Conservation (phyloP, 2,113 vertebrate species). For the Ailuropoda melanoleuca region DNA sequence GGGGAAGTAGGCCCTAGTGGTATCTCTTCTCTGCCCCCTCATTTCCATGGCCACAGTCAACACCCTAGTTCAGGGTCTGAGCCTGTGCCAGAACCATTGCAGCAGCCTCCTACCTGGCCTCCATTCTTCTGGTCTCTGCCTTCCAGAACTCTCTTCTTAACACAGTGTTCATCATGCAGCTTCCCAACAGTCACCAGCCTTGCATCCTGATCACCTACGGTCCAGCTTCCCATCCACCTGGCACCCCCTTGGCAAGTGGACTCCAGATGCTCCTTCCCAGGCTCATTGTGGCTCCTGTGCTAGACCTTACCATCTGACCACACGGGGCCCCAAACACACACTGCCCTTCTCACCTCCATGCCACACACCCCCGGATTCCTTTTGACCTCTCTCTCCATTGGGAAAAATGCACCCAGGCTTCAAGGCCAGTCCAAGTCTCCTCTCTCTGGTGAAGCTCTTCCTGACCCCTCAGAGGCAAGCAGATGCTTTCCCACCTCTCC, state of each 20-base stretch:
- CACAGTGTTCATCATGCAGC: neutral
- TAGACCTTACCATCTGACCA: neutral
- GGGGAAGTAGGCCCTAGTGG: neutral
- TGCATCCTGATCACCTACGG: neutral
- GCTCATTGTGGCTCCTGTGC: neutral
- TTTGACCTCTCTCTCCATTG: neutral
- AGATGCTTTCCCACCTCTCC: neutral
- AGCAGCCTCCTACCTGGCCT: neutral
- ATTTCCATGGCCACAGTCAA: neutral
- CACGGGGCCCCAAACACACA: neutral
- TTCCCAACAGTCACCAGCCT: neutral
- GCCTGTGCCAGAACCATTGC: neutral
- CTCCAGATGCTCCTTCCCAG: neutral
- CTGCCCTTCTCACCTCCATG: neutral
- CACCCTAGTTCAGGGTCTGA: neutral
- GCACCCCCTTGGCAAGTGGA: neutral
- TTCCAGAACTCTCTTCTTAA: slow-evolving; percentile 41
- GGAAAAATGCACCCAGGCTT: neutral
- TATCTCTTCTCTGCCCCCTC: neutral
- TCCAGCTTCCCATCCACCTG: neutral
- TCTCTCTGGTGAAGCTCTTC: neutral
- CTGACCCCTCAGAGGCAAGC: neutral
- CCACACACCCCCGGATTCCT: neutral
- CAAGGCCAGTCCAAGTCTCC: neutral
- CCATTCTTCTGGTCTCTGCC: neutral